Evolutionary conservation across 2,888 invertebrate species (phyloP), one percentile per base, ranked within the genome.

Genomic region (Drosophila ezoana): DNA sequence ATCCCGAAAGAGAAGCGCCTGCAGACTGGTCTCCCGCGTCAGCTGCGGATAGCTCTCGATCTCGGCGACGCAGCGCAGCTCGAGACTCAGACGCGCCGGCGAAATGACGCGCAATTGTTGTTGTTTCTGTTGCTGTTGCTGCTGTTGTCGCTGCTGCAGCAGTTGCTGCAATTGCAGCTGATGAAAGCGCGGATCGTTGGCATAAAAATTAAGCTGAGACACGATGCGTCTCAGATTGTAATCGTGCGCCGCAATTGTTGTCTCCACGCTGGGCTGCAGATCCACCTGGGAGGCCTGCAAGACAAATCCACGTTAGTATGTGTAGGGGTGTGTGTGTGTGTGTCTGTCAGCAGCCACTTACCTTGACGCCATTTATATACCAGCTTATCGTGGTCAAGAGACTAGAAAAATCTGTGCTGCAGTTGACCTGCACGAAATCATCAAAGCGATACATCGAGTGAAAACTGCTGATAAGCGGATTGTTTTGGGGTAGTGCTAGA

Each of bases 371-470:
- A 74, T 92, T 91, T 45, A 92, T 89, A 48, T 87, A 90, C 92
- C 92, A 92, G 13, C 85, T 86, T 11, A 92, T 76, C 16, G 76
- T 79, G 32, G 91, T 90, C 54, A 89, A 76, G 18, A 91, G 89
- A 72, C 90, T 91, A 20, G 92, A 90, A 64, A 89, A 91, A 65
- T 92, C 92, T 6, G 92, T 90, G 71, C 90, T 90, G 66, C 92
- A 92, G 68, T 92, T 92, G 51, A 91, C 91, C 60, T 85, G 81
- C 47, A 92, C 89, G 60, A 90, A 90, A 67, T 92, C 92, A 77
- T 91, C 89, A 20, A 89, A 74, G 16, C 77, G 85, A 57, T 92
- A 92, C 71, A 83, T 88, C 13, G 87, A 81, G 59, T 85, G 86
- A 61, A 92, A 89, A 67, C 89, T 91, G 79, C 89, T 90, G 65